Evolutionary conservation across 2,113 vertebrate species (phyloP).

Genomic region (Dicrurus megarhynchus): DNA sequence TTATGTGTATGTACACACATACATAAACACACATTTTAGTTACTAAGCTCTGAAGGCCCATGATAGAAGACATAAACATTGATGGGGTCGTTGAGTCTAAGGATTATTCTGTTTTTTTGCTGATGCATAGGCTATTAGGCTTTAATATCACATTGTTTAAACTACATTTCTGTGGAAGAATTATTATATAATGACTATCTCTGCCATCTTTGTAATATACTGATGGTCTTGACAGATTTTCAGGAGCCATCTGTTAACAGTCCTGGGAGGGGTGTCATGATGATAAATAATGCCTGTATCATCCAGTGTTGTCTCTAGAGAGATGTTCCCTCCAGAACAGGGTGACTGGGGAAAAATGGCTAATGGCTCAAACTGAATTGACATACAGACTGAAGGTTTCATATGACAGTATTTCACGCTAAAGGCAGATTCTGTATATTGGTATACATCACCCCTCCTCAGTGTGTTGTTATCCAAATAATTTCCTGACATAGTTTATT

Average conservation of each 20-base stretch:
- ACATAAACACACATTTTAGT: neutral
- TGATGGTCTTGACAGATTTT: constrained; percentile 25
- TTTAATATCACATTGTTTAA: neutral
- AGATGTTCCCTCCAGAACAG: neutral
- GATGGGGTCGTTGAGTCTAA: neutral
- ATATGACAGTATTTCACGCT: neutral
- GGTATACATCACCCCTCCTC: neutral
- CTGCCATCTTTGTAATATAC: neutral
- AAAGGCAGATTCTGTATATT: neutral
- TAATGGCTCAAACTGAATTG: neutral
- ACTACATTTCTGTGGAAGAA: neutral
- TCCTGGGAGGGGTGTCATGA: neutral
- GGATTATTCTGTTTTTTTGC: neutral
- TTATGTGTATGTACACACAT: neutral
- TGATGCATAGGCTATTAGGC: neutral
- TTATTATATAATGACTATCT: neutral
- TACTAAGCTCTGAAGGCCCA: neutral
- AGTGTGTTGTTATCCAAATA: neutral
- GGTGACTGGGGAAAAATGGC: neutral
- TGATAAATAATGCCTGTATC: constrained; percentile 38
- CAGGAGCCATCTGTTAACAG: neutral
- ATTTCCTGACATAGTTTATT: neutral
- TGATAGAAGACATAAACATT: neutral
- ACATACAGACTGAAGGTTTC: neutral
- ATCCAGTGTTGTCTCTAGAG: neutral